A percentile compares a stretch with the other conserved stretches of the same genome.
Evolutionary conservation across 23 tunicate genomes (phyloP).

Genomic region (Ciona savignyi): DNA sequence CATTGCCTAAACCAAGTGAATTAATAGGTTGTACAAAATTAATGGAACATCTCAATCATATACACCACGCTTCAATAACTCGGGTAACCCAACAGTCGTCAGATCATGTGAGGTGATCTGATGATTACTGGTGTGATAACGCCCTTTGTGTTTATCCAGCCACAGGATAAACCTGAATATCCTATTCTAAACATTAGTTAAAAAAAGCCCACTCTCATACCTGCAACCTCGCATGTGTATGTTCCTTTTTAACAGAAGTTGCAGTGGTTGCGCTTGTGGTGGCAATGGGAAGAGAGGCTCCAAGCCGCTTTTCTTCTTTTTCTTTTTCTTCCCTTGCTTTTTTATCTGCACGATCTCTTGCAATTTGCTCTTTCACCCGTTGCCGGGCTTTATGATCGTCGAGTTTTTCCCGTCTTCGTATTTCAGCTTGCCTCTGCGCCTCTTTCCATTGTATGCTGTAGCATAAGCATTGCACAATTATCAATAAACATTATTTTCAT

Average conservation of each 20-base stretch:
- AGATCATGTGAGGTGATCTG: too few relatives aligned
- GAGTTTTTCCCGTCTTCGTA: conserved; percentile 66
- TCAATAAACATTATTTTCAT: too few relatives aligned
- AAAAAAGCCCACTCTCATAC: not conserved
- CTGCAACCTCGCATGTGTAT: conserved; percentile 51
- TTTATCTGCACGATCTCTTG: conserved; percentile 60
- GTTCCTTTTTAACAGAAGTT: conserved; percentile 37
- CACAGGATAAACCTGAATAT: too few relatives aligned
- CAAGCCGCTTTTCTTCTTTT: conserved; percentile 13
- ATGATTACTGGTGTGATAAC: too few relatives aligned
- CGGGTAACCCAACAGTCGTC: too few relatives aligned
- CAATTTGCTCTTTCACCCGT: conserved; percentile 75
- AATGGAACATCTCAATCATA: too few relatives aligned
- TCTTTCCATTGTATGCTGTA: conserved; percentile 67
- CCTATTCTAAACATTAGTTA: not conserved
- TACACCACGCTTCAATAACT: too few relatives aligned
- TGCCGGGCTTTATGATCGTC: conserved; percentile 69
- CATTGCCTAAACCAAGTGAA: too few relatives aligned
- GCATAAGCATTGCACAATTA: not conserved
- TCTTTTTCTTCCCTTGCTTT: conserved; percentile 56
- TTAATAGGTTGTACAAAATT: too few relatives aligned
- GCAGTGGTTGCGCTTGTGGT: not conserved
- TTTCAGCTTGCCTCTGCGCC: conserved; percentile 70
- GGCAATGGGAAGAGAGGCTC: conserved; percentile 2
- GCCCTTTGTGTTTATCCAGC: too few relatives aligned